Percentiles rank a stretch among this genome's conserved stretches.
These are phyloP conservation scores for Clusia tigrina DNA, from an alignment of 2,888 invertebrate species.

Conservation along the genomic window DNA sequence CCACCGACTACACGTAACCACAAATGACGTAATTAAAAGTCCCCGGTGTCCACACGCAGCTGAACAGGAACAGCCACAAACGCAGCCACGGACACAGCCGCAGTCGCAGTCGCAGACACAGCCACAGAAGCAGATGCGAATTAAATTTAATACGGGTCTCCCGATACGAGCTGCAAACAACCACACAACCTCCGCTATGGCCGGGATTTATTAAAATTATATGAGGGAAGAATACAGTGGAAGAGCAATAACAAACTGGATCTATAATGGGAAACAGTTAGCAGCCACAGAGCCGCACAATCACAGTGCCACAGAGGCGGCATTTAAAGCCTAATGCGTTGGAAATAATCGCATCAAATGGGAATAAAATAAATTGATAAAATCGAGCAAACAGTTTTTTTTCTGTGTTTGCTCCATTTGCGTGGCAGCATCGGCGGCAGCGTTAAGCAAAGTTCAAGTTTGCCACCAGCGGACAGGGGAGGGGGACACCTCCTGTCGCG, in stretches of 20 bases:
- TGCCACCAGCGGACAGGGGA: too few relatives aligned
- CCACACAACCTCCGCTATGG: too few relatives aligned
- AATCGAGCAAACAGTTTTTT: not conserved
- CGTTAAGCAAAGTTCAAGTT: too few relatives aligned
- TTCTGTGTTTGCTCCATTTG: too few relatives aligned
- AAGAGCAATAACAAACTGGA: not conserved
- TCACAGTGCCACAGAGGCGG: too few relatives aligned
- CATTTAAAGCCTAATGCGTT: not conserved
- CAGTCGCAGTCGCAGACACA: too few relatives aligned
- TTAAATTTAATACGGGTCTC: not conserved
- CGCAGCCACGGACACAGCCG: too few relatives aligned
- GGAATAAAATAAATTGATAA: not conserved
- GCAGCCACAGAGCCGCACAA: too few relatives aligned
- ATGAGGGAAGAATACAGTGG: not conserved
- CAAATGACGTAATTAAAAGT: slow-evolving; percentile 21
- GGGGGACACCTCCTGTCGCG: too few relatives aligned
- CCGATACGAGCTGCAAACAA: not conserved
- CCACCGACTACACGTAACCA: slow-evolving; percentile 2
- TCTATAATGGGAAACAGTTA: not conserved
- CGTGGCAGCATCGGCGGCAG: not conserved
- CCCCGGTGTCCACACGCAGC: too few relatives aligned
- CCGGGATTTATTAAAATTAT: not conserved
- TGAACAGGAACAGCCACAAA: too few relatives aligned
- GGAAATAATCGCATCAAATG: not conserved
- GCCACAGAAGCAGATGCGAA: too few relatives aligned